These are phyloP conservation scores for Eucidaris tribuloides DNA, from an alignment of 35 echinoderm and acorn worm species.

Conservation along the genomic window DNA sequence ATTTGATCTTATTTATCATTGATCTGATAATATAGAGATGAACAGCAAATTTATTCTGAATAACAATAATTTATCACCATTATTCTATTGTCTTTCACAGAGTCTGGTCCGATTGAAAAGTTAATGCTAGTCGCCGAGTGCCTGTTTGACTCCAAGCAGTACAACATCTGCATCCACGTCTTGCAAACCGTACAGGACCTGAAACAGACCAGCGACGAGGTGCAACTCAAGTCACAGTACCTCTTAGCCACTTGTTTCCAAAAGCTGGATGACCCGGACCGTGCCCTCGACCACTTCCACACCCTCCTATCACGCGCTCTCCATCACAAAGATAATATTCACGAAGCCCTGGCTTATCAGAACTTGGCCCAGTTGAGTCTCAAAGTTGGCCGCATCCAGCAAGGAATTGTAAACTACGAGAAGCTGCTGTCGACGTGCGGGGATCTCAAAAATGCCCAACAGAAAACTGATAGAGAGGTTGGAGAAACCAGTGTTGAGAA, in stretches of 20 bases:
- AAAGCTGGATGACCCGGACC: constrained; percentile 28
- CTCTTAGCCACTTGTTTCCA: constrained; percentile 40
- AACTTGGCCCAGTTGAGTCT: constrained; percentile 63
- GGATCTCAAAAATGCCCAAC: constrained; percentile 57
- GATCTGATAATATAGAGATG: too few species aligned
- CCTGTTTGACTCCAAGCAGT: constrained; percentile 35
- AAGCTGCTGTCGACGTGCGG: constrained; percentile 72
- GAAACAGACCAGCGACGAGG: constrained; percentile 12
- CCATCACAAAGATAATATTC: constrained; percentile 38
- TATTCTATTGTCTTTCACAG: constrained; percentile 12
- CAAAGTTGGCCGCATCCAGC: constrained; percentile 36
- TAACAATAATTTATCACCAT: too few species aligned
- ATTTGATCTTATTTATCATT: too few species aligned
- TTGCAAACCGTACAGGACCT: constrained; percentile 64
- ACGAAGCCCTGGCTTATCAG: constrained; percentile 63
- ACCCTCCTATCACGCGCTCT: constrained; percentile 56
- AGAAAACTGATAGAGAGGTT: not conserved
- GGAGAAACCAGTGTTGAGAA: not conserved
- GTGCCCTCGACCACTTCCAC: constrained; percentile 63
- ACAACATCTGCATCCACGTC: constrained; percentile 64
- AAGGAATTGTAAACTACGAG: constrained; percentile 62
- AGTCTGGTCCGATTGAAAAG: constrained; percentile 46
- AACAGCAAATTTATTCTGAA: too few species aligned
- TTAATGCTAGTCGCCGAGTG: constrained; percentile 55
- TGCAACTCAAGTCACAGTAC: constrained; percentile 48